phyloP scores from a whole-genome alignment of 1,140 invertebrate genomes.

The Sycobia sp. region DNA sequence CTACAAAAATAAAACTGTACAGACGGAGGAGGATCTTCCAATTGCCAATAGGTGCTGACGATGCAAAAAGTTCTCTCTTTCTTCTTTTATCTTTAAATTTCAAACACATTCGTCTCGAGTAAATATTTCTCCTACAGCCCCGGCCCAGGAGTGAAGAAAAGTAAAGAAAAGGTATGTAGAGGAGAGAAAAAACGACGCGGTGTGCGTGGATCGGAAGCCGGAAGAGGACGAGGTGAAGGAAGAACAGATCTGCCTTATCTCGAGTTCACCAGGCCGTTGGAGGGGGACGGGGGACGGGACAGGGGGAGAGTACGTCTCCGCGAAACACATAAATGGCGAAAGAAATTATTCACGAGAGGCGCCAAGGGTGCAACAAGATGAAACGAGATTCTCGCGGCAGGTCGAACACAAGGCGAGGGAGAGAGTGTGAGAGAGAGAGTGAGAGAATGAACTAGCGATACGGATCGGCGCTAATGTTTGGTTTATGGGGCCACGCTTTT shows the following conservation, averaged over 20 bases:
- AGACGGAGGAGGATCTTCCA: too few species aligned
- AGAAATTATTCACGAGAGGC: slow-evolving; percentile 52
- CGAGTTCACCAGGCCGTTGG: neutral
- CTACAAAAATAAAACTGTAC: too few species aligned
- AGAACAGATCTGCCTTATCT: neutral
- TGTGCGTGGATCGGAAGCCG: neutral
- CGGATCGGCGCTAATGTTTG: slow-evolving; percentile 47
- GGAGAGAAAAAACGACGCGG: too few species aligned
- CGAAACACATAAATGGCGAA: slow-evolving; percentile 33
- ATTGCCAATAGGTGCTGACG: too few species aligned
- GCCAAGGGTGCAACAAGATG: slow-evolving; percentile 47
- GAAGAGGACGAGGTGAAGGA: neutral
- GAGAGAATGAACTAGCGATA: too few species aligned
- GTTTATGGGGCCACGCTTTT: slow-evolving; percentile 40
- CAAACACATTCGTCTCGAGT: slow-evolving; percentile 10
- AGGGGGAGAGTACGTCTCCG: slow-evolving; percentile 7
- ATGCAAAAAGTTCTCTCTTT: too few species aligned
- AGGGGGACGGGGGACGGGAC: neutral
- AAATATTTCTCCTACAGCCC: slow-evolving; percentile 15
- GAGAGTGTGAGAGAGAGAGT: too few species aligned
- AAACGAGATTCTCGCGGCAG: slow-evolving; percentile 44
- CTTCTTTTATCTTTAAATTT: too few species aligned
- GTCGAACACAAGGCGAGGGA: slow-evolving; percentile 38
- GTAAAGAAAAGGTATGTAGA: too few species aligned
- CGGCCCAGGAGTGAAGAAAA: too few species aligned